Conservation (phyloP, 2,797 vertebrate genomes). For the Epinephelus awoara region DNA sequence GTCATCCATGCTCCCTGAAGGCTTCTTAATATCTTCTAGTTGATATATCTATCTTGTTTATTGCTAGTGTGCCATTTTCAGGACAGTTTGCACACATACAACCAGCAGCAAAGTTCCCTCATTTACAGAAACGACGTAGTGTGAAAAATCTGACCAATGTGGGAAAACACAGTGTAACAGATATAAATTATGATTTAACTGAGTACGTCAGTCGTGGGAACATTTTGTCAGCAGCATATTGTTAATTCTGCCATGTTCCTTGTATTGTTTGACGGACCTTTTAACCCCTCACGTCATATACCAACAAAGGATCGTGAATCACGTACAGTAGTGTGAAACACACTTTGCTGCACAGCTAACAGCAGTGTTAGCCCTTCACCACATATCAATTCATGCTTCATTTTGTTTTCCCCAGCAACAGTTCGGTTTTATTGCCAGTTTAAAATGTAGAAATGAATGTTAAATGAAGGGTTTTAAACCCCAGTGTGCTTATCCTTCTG, state of each 20-base stretch:
- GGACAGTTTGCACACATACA: neutral
- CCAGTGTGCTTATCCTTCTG: neutral
- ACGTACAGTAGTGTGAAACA: constrained; percentile 17
- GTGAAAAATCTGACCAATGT: constrained; percentile 11
- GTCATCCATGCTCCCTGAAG: neutral
- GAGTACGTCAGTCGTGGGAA: constrained; percentile 28
- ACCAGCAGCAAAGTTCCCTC: neutral
- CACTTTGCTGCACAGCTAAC: neutral
- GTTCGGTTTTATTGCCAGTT: neutral
- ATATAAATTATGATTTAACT: constrained; percentile 51
- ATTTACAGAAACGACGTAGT: constrained; percentile 20
- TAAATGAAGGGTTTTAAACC: neutral
- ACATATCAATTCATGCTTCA: neutral
- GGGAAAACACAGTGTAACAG: constrained; percentile 31
- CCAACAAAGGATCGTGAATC: constrained; percentile 38
- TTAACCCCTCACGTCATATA: constrained; percentile 64
- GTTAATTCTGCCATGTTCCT: constrained; percentile 56
- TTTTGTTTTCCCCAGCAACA: neutral
- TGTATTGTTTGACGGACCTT: constrained; percentile 70
- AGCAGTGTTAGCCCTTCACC: neutral
- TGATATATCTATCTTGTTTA: constrained; percentile 17
- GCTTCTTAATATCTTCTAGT: neutral
- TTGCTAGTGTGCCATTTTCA: constrained; percentile 2
- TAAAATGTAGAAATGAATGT: neutral
- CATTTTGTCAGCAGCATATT: constrained; percentile 61